A percentile compares a stretch with the other conserved stretches of the same genome.
Conservation (phyloP, 2,888 invertebrate species). For the Homarus gammarus region DNA sequence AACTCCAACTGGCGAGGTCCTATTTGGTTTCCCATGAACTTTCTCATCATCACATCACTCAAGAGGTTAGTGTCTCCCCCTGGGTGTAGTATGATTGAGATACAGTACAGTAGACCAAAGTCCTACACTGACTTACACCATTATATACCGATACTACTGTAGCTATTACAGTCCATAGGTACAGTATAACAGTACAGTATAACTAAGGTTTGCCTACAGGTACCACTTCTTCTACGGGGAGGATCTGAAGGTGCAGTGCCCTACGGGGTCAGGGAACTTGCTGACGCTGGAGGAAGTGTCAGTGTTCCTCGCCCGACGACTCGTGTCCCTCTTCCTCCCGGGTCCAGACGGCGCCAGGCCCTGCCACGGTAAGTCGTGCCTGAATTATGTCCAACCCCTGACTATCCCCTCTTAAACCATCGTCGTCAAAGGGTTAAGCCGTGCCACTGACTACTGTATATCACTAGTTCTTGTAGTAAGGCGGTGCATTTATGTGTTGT, state of each 20-base stretch:
- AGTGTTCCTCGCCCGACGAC: constrained; percentile 77
- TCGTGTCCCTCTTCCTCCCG: constrained; percentile 78
- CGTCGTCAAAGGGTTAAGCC: too few species aligned
- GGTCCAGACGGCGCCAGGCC: constrained; percentile 78
- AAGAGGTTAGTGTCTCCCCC: constrained; percentile 74
- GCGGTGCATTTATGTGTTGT: too few species aligned
- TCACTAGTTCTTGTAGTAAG: too few species aligned
- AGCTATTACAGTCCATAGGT: not conserved
- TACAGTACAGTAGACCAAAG: too few species aligned
- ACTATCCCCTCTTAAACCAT: too few species aligned
- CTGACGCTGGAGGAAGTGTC: constrained; percentile 78
- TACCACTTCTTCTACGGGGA: constrained; percentile 79
- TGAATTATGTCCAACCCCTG: too few species aligned
- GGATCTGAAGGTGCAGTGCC: constrained; percentile 78
- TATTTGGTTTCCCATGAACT: constrained; percentile 80
- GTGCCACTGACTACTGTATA: too few species aligned
- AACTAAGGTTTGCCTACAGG: not conserved
- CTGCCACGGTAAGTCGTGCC: constrained; percentile 67
- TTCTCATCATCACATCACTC: constrained; percentile 79
- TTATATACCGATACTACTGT: not conserved
- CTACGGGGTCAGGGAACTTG: constrained; percentile 78
- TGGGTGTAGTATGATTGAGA: too few species aligned
- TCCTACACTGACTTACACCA: not conserved
- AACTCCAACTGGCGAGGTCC: constrained; percentile 80
- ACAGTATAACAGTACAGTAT: not conserved